Base-by-base conservation (phyloP, 2,797 vertebrate species). In the Parotocinclus haroldoi region DNA sequence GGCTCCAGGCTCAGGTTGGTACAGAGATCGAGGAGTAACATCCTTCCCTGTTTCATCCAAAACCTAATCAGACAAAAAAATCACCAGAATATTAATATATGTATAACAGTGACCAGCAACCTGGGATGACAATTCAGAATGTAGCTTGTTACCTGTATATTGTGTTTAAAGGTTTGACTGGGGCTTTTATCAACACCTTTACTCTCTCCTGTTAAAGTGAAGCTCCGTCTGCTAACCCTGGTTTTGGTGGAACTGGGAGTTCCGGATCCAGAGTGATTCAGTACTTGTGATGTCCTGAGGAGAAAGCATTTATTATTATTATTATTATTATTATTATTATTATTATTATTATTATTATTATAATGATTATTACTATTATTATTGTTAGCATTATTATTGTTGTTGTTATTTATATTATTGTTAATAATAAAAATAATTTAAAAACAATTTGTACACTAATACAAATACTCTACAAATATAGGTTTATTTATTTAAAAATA, bases 21-120 rank as follows among this genome's bases (percentile, higher is more conserved):
- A 88, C 57, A 98, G 88, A 0, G 92, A 86, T 27, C 7, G 86
- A 6, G 95, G 95, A 1, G 95, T 95, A 64, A 96, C 91, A 7
- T 95, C 90, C 68, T 86, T 86, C 50, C 88, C 91, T 5, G 83
- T 72, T 0, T 85, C 80, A 81, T 96, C 93, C 54, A 92, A 82
- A 63, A 97, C 91, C 95, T 98, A 17, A 64, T n/a, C 10, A 37
- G n/a, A 50, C 16, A 13, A 14, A 64, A 37, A 45, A 37, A 40
- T 16, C 1, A 55, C 14, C 10, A 7, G 9, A 7, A 13, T 16
- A n/a, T 11, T 10, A 9, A 46, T 10, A 18, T 9, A 9, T 5
- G 17, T n/a, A 16, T 9, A 51, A 17, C 11, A 13, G 7, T 46
- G 42, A 14, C 1, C 27, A 39, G 46, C 27, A 36, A n/a, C 10